A percentile compares a stretch with the other conserved stretches of the same genome.
Conservation (phyloP, 2,888 invertebrate species). For the Maniola hyperantus region DNA sequence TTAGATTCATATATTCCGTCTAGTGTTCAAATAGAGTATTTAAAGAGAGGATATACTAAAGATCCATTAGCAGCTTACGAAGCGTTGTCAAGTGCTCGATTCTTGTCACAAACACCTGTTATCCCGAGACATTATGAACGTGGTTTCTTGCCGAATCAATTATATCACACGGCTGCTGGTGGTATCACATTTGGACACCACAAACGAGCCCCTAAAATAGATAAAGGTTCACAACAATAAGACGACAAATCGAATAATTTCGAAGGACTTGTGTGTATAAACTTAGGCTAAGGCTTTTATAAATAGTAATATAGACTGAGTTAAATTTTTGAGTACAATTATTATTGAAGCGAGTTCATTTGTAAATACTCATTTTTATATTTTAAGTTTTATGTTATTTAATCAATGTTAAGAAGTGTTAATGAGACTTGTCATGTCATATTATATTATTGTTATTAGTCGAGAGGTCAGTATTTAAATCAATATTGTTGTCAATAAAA, state of each 20-base stretch:
- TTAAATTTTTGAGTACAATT: constrained; percentile 15
- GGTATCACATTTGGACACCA: constrained; percentile 73
- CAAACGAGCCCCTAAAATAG: constrained; percentile 66
- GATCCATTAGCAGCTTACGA: constrained; percentile 73
- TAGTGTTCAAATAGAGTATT: constrained; percentile 74
- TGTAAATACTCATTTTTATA: constrained; percentile 29
- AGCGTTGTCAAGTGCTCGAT: constrained; percentile 64
- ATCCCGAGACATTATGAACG: constrained; percentile 66
- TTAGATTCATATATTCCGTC: constrained; percentile 85
- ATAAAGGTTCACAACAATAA: constrained; percentile 46
- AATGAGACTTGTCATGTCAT: constrained; percentile 22
- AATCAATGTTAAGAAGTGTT: constrained; percentile 17
- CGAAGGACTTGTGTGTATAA: not conserved
- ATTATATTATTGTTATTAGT: constrained; percentile 31
- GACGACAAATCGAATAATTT: constrained; percentile 21
- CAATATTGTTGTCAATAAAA: constrained; percentile 22
- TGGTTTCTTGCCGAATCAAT: constrained; percentile 78
- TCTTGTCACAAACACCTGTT: constrained; percentile 49
- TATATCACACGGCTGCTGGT: constrained; percentile 73
- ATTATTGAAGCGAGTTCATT: constrained; percentile 21
- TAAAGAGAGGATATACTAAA: constrained; percentile 71
- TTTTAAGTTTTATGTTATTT: constrained; percentile 27
- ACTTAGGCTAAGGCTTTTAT: not conserved
- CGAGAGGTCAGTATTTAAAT: constrained; percentile 57
- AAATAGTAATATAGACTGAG: constrained; percentile 9